These are phyloP conservation scores for Drosophila santomea DNA, from an alignment of 1,140 invertebrate species.

Conservation along the genomic window DNA sequence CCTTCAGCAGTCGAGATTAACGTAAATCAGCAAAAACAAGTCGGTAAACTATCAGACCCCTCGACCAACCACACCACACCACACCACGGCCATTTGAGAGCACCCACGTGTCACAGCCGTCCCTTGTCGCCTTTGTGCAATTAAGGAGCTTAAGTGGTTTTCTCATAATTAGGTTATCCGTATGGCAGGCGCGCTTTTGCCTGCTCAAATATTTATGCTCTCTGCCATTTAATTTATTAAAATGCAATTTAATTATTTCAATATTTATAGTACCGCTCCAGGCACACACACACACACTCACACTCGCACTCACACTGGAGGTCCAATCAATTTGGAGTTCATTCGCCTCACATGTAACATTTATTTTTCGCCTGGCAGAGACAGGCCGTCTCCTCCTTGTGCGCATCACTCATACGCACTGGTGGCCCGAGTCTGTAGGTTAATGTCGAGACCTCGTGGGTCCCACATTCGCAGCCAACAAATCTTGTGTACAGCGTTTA, in stretches of 20 bases:
- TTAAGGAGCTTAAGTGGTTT: conserved; percentile 36
- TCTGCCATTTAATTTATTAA: conserved; percentile 56
- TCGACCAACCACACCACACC: conserved; percentile 9
- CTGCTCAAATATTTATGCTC: conserved; percentile 29
- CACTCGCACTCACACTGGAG: background rate
- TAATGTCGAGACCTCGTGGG: conserved; percentile 23
- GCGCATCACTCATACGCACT: conserved; percentile 66
- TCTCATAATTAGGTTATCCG: conserved; percentile 32
- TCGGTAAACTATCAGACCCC: background rate
- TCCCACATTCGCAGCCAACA: conserved; percentile 47
- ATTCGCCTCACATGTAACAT: conserved; percentile 57
- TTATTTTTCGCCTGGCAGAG: conserved; percentile 45
- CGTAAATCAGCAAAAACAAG: conserved; percentile 11
- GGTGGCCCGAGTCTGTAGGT: conserved; percentile 30
- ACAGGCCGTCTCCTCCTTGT: conserved; percentile 8
- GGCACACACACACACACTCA: background rate
- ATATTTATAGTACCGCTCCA: conserved; percentile 37
- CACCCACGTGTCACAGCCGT: background rate
- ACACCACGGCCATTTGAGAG: background rate
- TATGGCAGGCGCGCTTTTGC: background rate
- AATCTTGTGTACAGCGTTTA: conserved; percentile 70
- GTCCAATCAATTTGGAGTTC: conserved; percentile 46
- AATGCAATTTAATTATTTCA: conserved; percentile 61
- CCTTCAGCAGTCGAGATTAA: background rate
- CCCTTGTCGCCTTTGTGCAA: conserved; percentile 36